These are phyloP conservation scores for Caenorhabditis becei DNA, from an alignment of 2,888 invertebrate genomes.

Conservation along the genomic window DNA sequence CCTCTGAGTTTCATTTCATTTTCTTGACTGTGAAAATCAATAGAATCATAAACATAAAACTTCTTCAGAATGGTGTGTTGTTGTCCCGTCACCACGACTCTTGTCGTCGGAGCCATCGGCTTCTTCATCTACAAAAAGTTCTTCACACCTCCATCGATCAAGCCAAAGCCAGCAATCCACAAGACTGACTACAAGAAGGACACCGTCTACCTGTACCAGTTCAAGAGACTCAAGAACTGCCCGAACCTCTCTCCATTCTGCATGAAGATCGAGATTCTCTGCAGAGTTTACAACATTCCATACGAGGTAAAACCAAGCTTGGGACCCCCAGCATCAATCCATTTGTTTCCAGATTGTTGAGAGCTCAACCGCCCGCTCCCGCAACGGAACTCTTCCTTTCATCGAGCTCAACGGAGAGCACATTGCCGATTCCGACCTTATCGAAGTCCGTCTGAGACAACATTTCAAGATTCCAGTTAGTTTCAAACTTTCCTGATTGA, in stretches of 20 bases:
- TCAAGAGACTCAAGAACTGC: conserved; percentile 70
- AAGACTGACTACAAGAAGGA: conserved; percentile 71
- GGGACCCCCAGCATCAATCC: no score
- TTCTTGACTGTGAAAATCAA: no score
- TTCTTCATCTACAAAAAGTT: conserved; percentile 57
- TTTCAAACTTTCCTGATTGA: not conserved
- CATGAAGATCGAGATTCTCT: conserved; percentile 76
- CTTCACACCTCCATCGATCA: conserved; percentile 36
- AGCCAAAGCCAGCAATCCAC: conserved; percentile 43
- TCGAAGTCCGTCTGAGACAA: conserved; percentile 47
- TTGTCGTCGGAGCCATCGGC: conserved; percentile 37
- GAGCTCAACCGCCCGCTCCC: conserved; percentile 23
- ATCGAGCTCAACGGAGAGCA: conserved; percentile 63
- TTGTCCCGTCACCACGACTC: conserved; percentile 46
- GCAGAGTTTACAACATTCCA: conserved; percentile 75
- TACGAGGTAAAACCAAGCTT: conserved; percentile 69
- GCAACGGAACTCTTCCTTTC: conserved; percentile 58
- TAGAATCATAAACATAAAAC: not conserved
- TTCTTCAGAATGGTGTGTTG: conserved; percentile 43
- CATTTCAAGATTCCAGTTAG: conserved; percentile 62
- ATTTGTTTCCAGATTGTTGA: conserved; percentile 19
- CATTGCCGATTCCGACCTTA: conserved; percentile 60
- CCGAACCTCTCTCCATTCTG: conserved; percentile 80
- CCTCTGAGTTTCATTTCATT: not conserved
- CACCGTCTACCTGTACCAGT: conserved; percentile 78